A percentile compares a stretch with the other conserved stretches of the same genome.
Evolutionary conservation across 2,113 vertebrate species (phyloP).

Genomic region (Fukomys damarensis): DNA sequence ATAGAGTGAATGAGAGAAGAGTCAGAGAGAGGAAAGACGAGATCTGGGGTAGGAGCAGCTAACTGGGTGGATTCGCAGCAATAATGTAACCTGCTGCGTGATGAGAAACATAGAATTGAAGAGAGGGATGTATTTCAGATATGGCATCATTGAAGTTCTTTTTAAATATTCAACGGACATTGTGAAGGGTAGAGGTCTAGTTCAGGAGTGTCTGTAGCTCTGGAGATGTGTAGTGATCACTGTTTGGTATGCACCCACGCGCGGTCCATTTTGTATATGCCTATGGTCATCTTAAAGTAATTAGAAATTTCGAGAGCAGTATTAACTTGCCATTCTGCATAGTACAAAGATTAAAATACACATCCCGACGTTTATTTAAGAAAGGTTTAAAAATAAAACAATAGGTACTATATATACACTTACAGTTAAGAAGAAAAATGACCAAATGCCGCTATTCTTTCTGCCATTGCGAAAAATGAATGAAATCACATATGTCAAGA

Average conservation of each 20-base stretch:
- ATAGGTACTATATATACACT: conserved; percentile 12
- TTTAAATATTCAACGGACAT: neutral
- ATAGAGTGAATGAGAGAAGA: neutral
- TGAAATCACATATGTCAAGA: conserved; percentile 82
- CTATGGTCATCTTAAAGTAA: neutral
- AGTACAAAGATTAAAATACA: neutral
- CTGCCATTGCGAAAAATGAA: conserved; percentile 76
- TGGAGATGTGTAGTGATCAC: neutral
- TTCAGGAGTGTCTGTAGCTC: neutral
- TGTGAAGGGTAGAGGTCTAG: neutral
- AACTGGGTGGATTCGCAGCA: neutral
- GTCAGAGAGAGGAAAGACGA: neutral
- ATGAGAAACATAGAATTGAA: neutral
- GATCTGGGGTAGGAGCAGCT: neutral
- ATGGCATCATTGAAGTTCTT: neutral
- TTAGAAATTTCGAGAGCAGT: neutral
- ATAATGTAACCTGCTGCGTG: neutral
- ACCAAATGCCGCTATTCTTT: conserved; percentile 80
- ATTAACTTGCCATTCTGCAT: neutral
- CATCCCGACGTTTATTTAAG: neutral
- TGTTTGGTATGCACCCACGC: neutral
- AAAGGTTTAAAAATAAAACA: conserved; percentile 10
- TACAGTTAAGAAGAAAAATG: conserved; percentile 83
- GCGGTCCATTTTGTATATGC: neutral
- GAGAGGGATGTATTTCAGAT: neutral